Evolutionary conservation across 2,113 vertebrate genomes (phyloP).

Genomic region (Theristicus caerulescens): DNA sequence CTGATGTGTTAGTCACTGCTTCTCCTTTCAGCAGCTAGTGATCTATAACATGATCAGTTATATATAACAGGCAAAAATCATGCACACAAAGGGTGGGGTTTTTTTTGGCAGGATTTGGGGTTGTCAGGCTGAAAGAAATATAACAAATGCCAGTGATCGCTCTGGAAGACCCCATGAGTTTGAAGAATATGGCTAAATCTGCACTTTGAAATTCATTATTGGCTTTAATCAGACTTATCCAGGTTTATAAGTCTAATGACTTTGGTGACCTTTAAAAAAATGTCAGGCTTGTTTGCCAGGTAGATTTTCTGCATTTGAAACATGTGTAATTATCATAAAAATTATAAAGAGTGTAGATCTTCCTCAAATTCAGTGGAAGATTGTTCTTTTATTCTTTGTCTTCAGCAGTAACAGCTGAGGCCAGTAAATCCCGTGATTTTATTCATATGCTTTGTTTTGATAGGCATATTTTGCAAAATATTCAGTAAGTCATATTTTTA

Average conservation of each 20-base stretch:
- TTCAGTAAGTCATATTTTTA: background rate
- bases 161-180: background rate
- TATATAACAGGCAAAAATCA: background rate
- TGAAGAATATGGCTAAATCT: background rate
- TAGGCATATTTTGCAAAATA: background rate
- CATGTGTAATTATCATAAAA: conserved; percentile 25
- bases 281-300: conserved; percentile 9
- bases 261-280: conserved; percentile 44
- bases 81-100: background rate
- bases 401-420: background rate
- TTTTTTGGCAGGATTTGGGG: background rate
- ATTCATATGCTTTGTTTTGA: background rate
- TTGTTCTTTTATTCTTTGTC: background rate
- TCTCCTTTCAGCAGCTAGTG: background rate
- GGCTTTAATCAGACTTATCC: conserved; percentile 18
- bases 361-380: background rate
- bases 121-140: background rate
- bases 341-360: background rate
- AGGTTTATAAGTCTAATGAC: conserved; percentile 19
- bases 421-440: background rate
- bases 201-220: conserved; percentile 13
- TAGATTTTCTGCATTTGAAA: conserved; percentile 27
- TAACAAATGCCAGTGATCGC: background rate
- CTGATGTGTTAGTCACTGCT: background rate
- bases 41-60: background rate